These are phyloP conservation scores for Gyps fulvus DNA, from an alignment of 2,113 vertebrate species.

Conservation along the genomic window DNA sequence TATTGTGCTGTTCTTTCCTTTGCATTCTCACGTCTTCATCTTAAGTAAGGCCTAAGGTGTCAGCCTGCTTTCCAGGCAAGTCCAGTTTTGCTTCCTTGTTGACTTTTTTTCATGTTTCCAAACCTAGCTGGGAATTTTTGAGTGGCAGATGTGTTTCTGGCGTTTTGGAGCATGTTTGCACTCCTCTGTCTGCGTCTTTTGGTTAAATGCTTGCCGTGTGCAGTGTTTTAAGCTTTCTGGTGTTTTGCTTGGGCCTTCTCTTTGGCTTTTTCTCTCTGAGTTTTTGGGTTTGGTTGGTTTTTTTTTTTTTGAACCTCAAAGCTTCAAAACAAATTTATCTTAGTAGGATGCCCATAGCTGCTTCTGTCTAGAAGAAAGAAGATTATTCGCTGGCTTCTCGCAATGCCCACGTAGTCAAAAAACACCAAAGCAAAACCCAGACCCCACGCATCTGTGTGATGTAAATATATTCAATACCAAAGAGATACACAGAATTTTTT, in stretches of 20 bases:
- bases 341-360: not conserved
- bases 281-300: not conserved
- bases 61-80: not conserved
- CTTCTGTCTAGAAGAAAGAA: not conserved
- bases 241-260: not conserved
- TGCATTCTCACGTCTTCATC: not conserved
- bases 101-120: not conserved
- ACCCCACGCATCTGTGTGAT: accelerated
- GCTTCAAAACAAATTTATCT: not conserved
- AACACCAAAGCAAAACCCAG: accelerated
- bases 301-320: not conserved
- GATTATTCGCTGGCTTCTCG: not conserved
- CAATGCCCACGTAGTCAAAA: not conserved
- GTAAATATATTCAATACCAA: not conserved
- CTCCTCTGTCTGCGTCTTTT: not conserved
- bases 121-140: not conserved
- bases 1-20: not conserved
- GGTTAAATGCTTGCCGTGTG: not conserved
- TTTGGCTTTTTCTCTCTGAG: not conserved
- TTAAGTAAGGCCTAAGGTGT: not conserved
- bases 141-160: not conserved
- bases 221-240: not conserved
- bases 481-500: not conserved
- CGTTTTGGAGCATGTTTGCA: not conserved
- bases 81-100: not conserved